Conservation (phyloP, 2,888 invertebrate genomes). For the Watsonalla binaria region DNA sequence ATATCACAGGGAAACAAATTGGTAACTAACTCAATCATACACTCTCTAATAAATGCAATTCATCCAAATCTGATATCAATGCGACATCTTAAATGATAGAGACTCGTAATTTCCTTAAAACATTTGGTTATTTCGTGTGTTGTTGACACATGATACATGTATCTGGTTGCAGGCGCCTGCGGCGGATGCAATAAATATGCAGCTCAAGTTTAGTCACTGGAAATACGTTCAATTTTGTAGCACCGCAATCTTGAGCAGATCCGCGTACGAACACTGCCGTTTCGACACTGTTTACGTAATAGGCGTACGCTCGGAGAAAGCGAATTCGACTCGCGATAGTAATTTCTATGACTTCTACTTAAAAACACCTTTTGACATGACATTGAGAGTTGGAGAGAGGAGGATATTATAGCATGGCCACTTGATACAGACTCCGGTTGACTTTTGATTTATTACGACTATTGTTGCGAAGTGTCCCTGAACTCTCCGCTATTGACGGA, state of each 20-base stretch:
- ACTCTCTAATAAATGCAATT: no score
- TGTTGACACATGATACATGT: not conserved
- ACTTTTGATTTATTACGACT: no score
- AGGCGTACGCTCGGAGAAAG: conserved; percentile 36
- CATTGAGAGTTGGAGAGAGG: conserved; percentile 16
- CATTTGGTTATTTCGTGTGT: not conserved
- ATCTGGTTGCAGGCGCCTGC: not conserved
- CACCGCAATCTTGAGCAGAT: conserved; percentile 27
- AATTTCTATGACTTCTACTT: conserved; percentile 32
- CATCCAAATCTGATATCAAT: no score
- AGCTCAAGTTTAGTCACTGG: conserved; percentile 9
- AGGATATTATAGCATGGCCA: not conserved
- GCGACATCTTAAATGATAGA: no score
- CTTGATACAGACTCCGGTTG: no score
- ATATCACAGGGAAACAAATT: no score
- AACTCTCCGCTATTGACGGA: not conserved
- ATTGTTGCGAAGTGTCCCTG: no score
- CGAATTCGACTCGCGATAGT: conserved; percentile 30
- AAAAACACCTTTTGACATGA: conserved; percentile 23
- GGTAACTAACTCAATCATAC: no score
- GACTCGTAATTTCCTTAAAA: no score
- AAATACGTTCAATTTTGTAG: conserved; percentile 13
- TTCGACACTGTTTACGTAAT: conserved; percentile 41
- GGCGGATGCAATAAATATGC: conserved; percentile 1
- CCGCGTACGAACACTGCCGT: conserved; percentile 29